Conservation (phyloP, 2,888 invertebrate genomes). For the Diplolepis rosae region DNA sequence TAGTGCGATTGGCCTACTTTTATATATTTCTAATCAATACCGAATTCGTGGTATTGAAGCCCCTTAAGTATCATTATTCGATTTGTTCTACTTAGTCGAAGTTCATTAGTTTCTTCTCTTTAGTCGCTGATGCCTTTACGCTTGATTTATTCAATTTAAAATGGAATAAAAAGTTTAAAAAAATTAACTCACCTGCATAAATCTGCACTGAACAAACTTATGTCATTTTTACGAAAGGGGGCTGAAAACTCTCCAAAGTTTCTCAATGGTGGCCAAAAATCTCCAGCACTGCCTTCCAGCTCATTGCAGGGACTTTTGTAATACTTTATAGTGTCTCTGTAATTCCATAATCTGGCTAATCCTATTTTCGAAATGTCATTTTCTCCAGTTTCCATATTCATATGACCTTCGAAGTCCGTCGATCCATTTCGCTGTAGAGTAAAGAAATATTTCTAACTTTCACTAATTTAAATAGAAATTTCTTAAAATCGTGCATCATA, state of each 20-base stretch:
- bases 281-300: slow-evolving; percentile 85
- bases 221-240: slow-evolving; percentile 73
- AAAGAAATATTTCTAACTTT: slow-evolving; percentile 16
- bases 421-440: slow-evolving; percentile 86
- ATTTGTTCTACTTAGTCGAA: too few species aligned
- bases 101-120: too few species aligned
- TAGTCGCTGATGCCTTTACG: too few species aligned
- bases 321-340: slow-evolving; percentile 76
- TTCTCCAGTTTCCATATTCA: slow-evolving; percentile 85
- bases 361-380: slow-evolving; percentile 80
- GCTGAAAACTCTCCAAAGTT: slow-evolving; percentile 52
- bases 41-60: too few species aligned
- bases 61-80: too few species aligned
- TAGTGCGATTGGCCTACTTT: too few species aligned
- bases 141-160: neutral
- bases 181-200: slow-evolving; percentile 79
- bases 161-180: neutral
- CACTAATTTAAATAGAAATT: too few species aligned
- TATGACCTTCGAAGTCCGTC: slow-evolving; percentile 82
- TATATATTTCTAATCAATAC: too few species aligned
- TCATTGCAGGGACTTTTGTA: slow-evolving; percentile 77
- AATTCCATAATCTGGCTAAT: slow-evolving; percentile 83
- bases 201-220: slow-evolving; percentile 84
- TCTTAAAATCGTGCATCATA: too few species aligned
- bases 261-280: slow-evolving; percentile 83